Conservation (phyloP, 2,888 invertebrate species). For the Drosophila subsilvestris region DNA sequence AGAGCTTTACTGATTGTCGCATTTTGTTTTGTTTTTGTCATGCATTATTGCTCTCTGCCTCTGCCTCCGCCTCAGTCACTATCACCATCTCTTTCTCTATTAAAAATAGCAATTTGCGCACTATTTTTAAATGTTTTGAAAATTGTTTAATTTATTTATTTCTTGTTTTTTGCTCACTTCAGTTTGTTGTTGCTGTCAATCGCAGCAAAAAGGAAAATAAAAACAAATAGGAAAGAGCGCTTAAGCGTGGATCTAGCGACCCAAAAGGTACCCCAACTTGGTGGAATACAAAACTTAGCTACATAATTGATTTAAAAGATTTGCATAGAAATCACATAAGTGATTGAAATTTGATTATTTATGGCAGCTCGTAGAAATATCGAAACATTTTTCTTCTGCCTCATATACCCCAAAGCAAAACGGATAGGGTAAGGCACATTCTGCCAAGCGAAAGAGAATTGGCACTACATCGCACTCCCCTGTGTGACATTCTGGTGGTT, state of each 20-base stretch:
- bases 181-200: constrained; percentile 73
- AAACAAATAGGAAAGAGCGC: neutral
- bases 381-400: no score
- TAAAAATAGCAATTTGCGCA: constrained; percentile 81
- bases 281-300: neutral
- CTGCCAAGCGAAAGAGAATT: constrained; percentile 40
- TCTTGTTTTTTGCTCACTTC: constrained; percentile 55
- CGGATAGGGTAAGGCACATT: constrained; percentile 22
- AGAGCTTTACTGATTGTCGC: constrained; percentile 36
- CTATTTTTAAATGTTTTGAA: constrained; percentile 80
- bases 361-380: no score
- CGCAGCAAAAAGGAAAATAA: constrained; percentile 35
- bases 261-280: neutral
- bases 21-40: constrained; percentile 49
- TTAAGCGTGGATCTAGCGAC: neutral
- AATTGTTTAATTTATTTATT: constrained; percentile 57
- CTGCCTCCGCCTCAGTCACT: neutral
- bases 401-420: neutral
- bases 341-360: no score
- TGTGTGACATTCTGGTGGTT: no score
- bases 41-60: constrained; percentile 20
- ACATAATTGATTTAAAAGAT: neutral
- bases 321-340: no score
- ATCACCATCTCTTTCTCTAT: constrained; percentile 33
- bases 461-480: constrained; percentile 22